These are phyloP conservation scores for Panthera leo DNA, from an alignment of 2,113 vertebrate genomes.

Conservation along the genomic window DNA sequence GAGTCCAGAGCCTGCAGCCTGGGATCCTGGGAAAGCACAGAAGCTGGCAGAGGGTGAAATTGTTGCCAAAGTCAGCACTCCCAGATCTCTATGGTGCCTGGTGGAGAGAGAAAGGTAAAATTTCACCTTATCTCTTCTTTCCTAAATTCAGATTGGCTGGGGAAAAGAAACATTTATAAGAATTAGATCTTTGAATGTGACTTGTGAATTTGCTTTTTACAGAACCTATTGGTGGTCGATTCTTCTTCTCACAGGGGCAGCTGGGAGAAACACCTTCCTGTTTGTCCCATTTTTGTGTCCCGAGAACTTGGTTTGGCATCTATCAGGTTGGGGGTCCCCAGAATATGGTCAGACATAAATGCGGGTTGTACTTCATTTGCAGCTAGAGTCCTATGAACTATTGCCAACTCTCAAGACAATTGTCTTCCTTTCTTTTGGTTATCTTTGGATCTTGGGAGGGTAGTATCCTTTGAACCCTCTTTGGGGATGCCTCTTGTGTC, in stretches of 20 bases:
- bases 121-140: not conserved
- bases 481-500: not conserved
- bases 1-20: not conserved
- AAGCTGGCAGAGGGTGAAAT: not conserved
- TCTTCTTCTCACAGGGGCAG: not conserved
- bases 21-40: not conserved
- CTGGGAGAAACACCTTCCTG: not conserved
- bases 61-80: not conserved
- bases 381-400: not conserved
- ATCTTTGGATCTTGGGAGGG: not conserved
- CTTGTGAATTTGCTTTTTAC: not conserved
- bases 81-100: not conserved
- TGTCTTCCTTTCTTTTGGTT: not conserved
- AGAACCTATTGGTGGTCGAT: not conserved
- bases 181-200: not conserved
- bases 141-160: not conserved
- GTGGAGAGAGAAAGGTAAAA: not conserved
- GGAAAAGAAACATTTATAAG: not conserved
- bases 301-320: not conserved
- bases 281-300: not conserved
- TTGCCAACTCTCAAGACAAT: not conserved
- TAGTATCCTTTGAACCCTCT: not conserved
- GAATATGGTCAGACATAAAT: not conserved
- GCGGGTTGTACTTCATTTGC: not conserved
- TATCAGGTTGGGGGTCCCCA: not conserved